Evolutionary conservation across 2,888 invertebrate species (phyloP), one percentile per base, ranked within the genome.

Genomic region (Phasia obesa): DNA sequence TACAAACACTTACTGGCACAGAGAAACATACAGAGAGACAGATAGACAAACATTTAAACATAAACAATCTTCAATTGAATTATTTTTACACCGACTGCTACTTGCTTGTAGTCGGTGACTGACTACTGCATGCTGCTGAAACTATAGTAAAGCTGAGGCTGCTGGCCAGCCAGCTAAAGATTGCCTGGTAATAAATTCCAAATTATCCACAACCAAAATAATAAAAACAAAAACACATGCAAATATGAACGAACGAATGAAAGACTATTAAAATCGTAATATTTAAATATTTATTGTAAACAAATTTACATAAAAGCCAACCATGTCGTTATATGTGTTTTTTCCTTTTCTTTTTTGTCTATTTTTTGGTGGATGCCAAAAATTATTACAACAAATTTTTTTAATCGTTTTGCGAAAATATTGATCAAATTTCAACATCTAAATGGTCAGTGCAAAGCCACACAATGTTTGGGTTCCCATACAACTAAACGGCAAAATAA

Each of bases 261-360:
- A n/a, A n/a, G 71, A 75, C 75, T 75, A 71, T 79, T 71, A 73
- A 76, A 83, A 83, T 76, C 49, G 75, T 71, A 83, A 75, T 83
- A 83, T 83, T 83, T 75, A 82, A 82, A 82, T 75, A 71, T 83
- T 79, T 83, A 76, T 76, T 83, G 79, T 79, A 79, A 83, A 83
- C 79, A 83, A 83, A 79, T 79, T 79, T 83, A 65, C 67, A 62
- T 79, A 70, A 60, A 74, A 74, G 2, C n/a, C 42, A 71, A 51
- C 65, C 47, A 62, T 53, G 57, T 38, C 47, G 62, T 19, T 77
- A 55, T 44, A 11, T 17, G 15, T 25, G 17, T 25, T 57, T 19
- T n/a, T 49, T 47, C 25, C 4, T 3, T n/a, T n/a, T 27, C 2
- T 47, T 47, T 35, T n/a, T 35, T 15, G 3, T 44, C 15, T 59